These are phyloP conservation scores for Neria commutata DNA, from an alignment of 2,888 invertebrate genomes.

Conservation along the genomic window DNA sequence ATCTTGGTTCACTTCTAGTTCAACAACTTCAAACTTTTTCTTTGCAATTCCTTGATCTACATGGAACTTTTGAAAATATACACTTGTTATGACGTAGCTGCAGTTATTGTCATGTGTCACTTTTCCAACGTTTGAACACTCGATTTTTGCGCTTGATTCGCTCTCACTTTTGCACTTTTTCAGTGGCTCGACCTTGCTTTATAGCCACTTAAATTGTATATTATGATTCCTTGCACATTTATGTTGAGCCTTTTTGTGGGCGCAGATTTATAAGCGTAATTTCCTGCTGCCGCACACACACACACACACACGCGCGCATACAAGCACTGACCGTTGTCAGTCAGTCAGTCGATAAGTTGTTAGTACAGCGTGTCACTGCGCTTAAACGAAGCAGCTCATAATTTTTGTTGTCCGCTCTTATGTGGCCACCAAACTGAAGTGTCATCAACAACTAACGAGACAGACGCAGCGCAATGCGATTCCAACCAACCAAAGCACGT, in stretches of 20 bases:
- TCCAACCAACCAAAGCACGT: constrained; percentile 51
- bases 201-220: constrained; percentile 2
- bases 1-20: too few species aligned
- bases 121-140: too few species aligned
- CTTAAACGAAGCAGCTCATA: neutral
- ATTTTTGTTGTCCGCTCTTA: constrained; percentile 44
- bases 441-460: constrained; percentile 62
- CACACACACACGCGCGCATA: neutral
- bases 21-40: too few species aligned
- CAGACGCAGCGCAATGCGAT: constrained; percentile 59
- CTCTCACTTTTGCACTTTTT: neutral
- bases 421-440: constrained; percentile 58
- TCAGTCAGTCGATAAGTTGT: neutral
- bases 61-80: too few species aligned
- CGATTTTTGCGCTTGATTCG: too few species aligned
- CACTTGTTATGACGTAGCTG: too few species aligned
- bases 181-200: neutral
- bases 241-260: neutral
- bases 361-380: neutral
- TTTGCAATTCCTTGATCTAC: too few species aligned
- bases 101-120: too few species aligned
- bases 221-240: constrained; percentile 10
- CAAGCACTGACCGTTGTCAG: neutral
- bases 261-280: neutral
- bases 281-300: too few species aligned